These are phyloP conservation scores for Bombus waltoni DNA, from an alignment of 1,140 invertebrate species.

Conservation along the genomic window DNA sequence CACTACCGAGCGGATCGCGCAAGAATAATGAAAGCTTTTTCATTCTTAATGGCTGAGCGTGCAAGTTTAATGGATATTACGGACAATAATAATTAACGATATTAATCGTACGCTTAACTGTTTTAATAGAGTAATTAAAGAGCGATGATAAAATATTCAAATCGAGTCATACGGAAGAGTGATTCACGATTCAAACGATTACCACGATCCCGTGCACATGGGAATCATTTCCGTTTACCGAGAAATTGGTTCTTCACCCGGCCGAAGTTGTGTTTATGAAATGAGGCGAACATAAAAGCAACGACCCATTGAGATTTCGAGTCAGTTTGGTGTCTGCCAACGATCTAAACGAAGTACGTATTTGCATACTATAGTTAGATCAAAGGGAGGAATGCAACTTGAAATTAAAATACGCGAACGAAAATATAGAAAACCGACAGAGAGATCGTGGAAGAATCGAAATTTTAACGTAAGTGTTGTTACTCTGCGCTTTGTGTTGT, in stretches of 20 bases:
- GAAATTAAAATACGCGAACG: background rate
- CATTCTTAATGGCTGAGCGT: too few relatives aligned
- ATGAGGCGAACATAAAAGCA: background rate
- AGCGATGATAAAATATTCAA: background rate
- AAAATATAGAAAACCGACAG: background rate
- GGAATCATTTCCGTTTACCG: slow-evolving; percentile 5
- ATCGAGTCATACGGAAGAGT: background rate
- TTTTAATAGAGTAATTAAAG: too few relatives aligned
- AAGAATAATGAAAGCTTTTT: too few relatives aligned
- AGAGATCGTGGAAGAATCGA: background rate
- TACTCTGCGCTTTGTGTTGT: background rate
- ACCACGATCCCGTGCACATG: background rate
- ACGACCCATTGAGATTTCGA: background rate
- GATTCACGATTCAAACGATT: background rate
- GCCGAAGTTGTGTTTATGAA: slow-evolving; percentile 31
- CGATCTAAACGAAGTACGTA: background rate
- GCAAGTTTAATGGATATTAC: too few relatives aligned
- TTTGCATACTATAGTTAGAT: background rate
- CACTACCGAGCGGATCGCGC: too few relatives aligned
- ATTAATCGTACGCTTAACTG: too few relatives aligned
- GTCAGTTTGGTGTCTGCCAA: slow-evolving; percentile 2
- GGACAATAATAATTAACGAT: too few relatives aligned
- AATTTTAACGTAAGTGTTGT: background rate
- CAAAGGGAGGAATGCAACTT: background rate
- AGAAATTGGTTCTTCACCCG: background rate